Evolutionary conservation across 2,888 invertebrate species (phyloP).

Genomic region (Lycaena phlaeas): DNA sequence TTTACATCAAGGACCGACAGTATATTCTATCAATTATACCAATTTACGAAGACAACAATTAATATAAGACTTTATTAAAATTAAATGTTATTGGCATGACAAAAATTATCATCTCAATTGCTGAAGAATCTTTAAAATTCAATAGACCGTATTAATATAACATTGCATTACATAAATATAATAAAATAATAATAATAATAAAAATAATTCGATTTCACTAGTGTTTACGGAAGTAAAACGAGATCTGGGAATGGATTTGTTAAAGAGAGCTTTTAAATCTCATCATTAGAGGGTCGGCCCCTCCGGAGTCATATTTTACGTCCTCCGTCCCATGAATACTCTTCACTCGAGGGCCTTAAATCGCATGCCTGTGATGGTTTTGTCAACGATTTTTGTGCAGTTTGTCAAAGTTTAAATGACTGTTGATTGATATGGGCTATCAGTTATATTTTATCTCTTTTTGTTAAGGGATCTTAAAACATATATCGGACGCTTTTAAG

Average conservation of each 20-base stretch:
- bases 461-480: not conserved
- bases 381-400: constrained; percentile 25
- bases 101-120: too few relatives aligned
- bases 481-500: not conserved
- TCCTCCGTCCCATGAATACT: constrained; percentile 39
- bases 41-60: too few relatives aligned
- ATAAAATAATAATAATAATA: too few relatives aligned
- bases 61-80: too few relatives aligned
- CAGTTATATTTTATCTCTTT: not conserved
- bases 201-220: too few relatives aligned
- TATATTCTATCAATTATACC: too few relatives aligned
- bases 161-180: too few relatives aligned
- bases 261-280: constrained; percentile 19
- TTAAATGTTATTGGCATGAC: too few relatives aligned
- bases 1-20: too few relatives aligned
- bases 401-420: constrained; percentile 5
- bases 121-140: too few relatives aligned
- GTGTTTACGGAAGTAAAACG: constrained; percentile 21
- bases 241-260: not conserved
- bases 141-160: too few relatives aligned
- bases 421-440: not conserved
- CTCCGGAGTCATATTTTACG: constrained; percentile 46
- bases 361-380: constrained; percentile 34
- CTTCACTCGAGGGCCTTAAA: constrained; percentile 30
- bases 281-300: constrained; percentile 37